Evolutionary conservation across 1,140 invertebrate genomes (phyloP).

Genomic region (Chrysopa pallens): DNA sequence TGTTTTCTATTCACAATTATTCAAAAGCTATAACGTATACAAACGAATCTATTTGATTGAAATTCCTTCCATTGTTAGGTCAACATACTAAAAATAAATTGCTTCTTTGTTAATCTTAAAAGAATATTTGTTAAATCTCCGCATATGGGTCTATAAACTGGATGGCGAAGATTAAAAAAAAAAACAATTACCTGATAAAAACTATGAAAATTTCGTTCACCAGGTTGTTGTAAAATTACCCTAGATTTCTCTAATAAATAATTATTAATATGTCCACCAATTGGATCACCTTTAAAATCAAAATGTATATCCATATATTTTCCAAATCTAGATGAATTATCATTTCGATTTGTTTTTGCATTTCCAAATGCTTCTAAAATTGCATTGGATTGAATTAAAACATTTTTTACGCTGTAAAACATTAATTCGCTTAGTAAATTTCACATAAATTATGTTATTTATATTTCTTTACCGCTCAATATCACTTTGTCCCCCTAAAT

Average conservation of each 20-base stretch:
- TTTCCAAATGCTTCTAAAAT: conserved; percentile 95
- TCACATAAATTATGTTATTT: conserved; percentile 3
- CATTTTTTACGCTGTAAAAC: conserved; percentile 78
- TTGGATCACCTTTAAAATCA: conserved; percentile 93
- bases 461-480: conserved; percentile 60
- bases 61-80: no score
- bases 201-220: conserved; percentile 93
- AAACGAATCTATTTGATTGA: no score
- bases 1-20: no score
- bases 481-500: conserved; percentile 75
- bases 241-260: conserved; percentile 94
- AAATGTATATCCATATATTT: conserved; percentile 99
- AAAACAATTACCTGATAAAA: conserved; percentile 90
- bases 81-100: no score
- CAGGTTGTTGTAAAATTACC: conserved; percentile 79
- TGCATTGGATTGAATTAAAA: conserved; percentile 87
- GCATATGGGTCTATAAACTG: no score
- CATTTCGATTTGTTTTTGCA: conserved; percentile 93
- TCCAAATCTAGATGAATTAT: conserved; percentile 94
- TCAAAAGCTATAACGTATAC: no score
- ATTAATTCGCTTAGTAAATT: conserved; percentile 2
- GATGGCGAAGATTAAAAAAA: no score
- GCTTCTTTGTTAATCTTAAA: no score
- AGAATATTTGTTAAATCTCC: no score
- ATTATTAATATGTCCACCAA: conserved; percentile 91